Conservation (phyloP, 2,113 vertebrate species). For the Ammodramus savannarum region DNA sequence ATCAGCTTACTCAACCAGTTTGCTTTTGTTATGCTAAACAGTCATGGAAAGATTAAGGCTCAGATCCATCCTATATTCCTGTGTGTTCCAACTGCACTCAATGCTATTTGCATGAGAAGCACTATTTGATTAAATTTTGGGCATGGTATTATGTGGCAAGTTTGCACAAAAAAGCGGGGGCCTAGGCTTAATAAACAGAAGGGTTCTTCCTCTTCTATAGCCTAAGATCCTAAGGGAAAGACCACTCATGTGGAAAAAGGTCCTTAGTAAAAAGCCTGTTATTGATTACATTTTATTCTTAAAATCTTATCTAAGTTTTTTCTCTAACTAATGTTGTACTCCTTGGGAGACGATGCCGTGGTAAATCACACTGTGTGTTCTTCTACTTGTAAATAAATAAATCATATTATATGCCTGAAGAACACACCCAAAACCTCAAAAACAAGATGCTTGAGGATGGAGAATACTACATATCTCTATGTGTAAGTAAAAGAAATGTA, state of each 20-base stretch:
- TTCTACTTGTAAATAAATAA: background rate
- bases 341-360: background rate
- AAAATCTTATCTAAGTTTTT: background rate
- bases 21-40: conserved; percentile 46
- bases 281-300: background rate
- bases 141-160: background rate
- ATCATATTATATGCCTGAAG: background rate
- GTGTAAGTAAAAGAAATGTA: background rate
- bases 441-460: background rate
- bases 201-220: background rate
- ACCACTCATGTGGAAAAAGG: background rate
- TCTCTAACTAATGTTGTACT: background rate
- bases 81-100: background rate
- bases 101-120: background rate
- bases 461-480: background rate
- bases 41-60: background rate
- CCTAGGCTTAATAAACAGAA: background rate
- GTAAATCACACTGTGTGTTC: background rate
- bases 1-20: background rate
- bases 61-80: background rate
- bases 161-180: background rate
- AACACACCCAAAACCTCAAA: background rate
- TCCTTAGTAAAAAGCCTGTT: background rate
- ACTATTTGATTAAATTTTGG: background rate
- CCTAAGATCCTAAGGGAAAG: background rate